A percentile compares a stretch with the other conserved stretches of the same genome.
These are phyloP conservation scores for Diploptera punctata DNA, from an alignment of 2,888 invertebrate genomes.

Conservation along the genomic window DNA sequence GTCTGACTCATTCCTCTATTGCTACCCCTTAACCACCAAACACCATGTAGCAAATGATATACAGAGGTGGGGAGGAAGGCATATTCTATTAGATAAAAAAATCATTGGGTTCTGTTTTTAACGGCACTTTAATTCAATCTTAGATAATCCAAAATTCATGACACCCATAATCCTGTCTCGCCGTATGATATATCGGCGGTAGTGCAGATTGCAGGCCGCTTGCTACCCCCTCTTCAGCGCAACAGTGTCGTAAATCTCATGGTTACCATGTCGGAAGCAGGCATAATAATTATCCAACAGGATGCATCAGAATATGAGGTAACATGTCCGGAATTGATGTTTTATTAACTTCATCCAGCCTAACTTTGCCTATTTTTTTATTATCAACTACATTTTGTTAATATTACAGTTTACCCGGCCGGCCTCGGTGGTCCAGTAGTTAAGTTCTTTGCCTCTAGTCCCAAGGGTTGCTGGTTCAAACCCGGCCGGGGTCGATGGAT, in stretches of 20 bases:
- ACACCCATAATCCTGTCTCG: slow-evolving; percentile 46
- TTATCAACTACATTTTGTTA: too few species aligned
- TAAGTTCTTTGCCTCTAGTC: too few species aligned
- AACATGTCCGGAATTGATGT: too few species aligned
- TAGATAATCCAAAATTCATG: slow-evolving; percentile 47
- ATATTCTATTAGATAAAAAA: slow-evolving; percentile 42
- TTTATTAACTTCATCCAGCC: too few species aligned
- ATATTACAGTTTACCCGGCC: too few species aligned
- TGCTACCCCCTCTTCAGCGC: not conserved
- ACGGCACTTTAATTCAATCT: slow-evolving; percentile 48
- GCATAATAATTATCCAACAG: too few species aligned
- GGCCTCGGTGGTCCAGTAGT: too few species aligned
- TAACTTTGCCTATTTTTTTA: too few species aligned
- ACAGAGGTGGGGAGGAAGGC: slow-evolving; percentile 34
- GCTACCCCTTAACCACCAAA: slow-evolving; percentile 10
- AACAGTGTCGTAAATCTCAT: not conserved
- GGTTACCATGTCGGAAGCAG: too few species aligned
- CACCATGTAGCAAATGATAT: slow-evolving; percentile 31
- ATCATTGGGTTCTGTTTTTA: slow-evolving; percentile 42
- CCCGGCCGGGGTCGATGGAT: too few species aligned
- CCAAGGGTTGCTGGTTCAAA: too few species aligned
- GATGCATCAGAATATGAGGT: too few species aligned
- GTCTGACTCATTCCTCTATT: slow-evolving; percentile 20
- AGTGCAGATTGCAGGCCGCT: slow-evolving; percentile 43
- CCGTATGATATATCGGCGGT: slow-evolving; percentile 44